phyloP scores from a whole-genome alignment of 2,888 invertebrate species.

The Pantelozetes paolii region DNA sequence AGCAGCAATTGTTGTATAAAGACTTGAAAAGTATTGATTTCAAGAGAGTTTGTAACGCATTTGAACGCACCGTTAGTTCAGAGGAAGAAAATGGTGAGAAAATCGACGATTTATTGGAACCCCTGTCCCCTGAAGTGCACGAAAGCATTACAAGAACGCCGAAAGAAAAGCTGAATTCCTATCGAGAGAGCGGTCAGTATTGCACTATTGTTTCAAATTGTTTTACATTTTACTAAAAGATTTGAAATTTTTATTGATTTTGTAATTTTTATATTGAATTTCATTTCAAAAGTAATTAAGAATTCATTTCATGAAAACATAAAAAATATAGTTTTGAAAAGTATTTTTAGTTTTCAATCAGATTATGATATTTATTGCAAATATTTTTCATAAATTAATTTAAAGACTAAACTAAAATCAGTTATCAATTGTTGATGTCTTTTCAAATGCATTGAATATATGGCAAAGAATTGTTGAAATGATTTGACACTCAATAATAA shows the following conservation, averaged over 20 bases:
- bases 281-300: too few relatives aligned
- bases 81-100: slow-evolving; percentile 53
- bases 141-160: slow-evolving; percentile 69
- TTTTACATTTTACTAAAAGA: too few relatives aligned
- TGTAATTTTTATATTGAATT: too few relatives aligned
- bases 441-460: too few relatives aligned
- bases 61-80: slow-evolving; percentile 60
- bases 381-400: too few relatives aligned
- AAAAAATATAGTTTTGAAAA: too few relatives aligned
- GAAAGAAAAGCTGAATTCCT: slow-evolving; percentile 62
- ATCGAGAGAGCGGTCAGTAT: slow-evolving; percentile 63
- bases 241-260: too few relatives aligned
- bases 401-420: too few relatives aligned
- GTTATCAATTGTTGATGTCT: too few relatives aligned
- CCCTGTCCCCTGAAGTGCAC: slow-evolving; percentile 73
- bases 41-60: slow-evolving; percentile 66
- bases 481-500: too few relatives aligned
- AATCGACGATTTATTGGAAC: slow-evolving; percentile 67
- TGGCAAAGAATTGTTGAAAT: too few relatives aligned
- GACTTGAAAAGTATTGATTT: slow-evolving; percentile 66
- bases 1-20: slow-evolving; percentile 57
- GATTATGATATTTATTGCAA: neutral
- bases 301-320: too few relatives aligned
- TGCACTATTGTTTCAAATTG: neutral
- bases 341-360: neutral